Evolutionary conservation across 2,888 invertebrate species (phyloP).

Genomic region (Stenchaetothrips biformis): DNA sequence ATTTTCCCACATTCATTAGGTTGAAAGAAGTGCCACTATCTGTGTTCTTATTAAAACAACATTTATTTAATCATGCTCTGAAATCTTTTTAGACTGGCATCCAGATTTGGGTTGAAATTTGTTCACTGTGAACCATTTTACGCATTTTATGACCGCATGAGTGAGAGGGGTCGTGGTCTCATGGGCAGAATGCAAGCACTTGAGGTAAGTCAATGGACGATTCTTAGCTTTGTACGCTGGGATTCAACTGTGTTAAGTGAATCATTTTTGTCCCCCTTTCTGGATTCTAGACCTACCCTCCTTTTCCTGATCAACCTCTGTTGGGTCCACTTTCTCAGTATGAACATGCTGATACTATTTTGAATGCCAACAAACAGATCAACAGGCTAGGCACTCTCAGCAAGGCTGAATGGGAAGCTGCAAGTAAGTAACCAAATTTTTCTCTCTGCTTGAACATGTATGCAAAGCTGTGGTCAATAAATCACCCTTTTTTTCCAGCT

Average conservation of each 20-base stretch:
- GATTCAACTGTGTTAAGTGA: not conserved
- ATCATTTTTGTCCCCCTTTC: slow-evolving; percentile 19
- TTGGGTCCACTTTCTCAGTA: slow-evolving; percentile 59
- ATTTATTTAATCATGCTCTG: slow-evolving; percentile 24
- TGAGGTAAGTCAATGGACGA: slow-evolving; percentile 52
- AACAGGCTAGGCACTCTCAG: slow-evolving; percentile 74
- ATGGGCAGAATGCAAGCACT: slow-evolving; percentile 74
- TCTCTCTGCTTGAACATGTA: too few relatives aligned
- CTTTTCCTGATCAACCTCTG: slow-evolving; percentile 51
- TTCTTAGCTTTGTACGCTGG: not conserved
- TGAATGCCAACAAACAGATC: slow-evolving; percentile 46
- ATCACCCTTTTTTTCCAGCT: slow-evolving; percentile 53
- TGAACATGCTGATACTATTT: slow-evolving; percentile 61
- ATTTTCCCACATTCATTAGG: slow-evolving; percentile 76
- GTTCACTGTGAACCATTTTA: slow-evolving; percentile 58
- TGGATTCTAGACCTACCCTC: slow-evolving; percentile 60
- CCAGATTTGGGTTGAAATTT: slow-evolving; percentile 49
- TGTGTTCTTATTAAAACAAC: slow-evolving; percentile 2
- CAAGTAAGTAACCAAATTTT: slow-evolving; percentile 59
- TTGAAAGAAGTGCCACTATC: slow-evolving; percentile 27
- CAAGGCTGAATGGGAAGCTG: slow-evolving; percentile 87
- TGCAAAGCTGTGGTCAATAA: slow-evolving; percentile 15
- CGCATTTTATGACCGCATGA: slow-evolving; percentile 68
- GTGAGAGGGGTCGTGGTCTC: slow-evolving; percentile 52
- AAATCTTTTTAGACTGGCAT: slow-evolving; percentile 47